Evolutionary conservation across 2,797 vertebrate genomes (phyloP), one percentile per base, ranked within the genome.

Genomic region (Acanthopagrus latus): DNA sequence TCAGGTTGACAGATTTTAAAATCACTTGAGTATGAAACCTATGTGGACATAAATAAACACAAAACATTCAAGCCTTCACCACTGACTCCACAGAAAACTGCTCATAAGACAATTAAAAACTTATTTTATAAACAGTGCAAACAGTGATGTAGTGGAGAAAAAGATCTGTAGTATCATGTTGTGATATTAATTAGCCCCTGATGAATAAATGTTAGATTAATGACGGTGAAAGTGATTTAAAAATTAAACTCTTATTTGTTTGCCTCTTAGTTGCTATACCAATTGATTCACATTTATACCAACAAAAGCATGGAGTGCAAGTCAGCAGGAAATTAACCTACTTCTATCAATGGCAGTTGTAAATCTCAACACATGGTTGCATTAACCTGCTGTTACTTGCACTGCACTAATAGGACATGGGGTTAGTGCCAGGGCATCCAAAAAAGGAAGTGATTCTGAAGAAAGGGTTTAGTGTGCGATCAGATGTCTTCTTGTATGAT

Each of bases 401-500:
- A 64, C 4, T 17, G 9, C 1, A 25, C 27, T 11, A 47, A 18
- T 13, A 13, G 1, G 56, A 41, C 21, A 27, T 27, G 27, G 0
- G 4, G 7, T 29, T 51, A 6, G 5, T 48, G 14, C 33, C 18
- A 64, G 17, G 20, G 54, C n/a, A 23, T 33, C 1, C 11, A 3
- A 66, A 70, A 73, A 43, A 48, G 56, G 64, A 72, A 63, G 8
- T 14, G 25, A 38, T 14, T 43, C 6, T 52, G 60, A 69, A 1
- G 23, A 71, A 57, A 1, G 20, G 4, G 12, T n/a, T 86, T 59
- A 75, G 44, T 71, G 67, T 64, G 29, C 20, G 18, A 63, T 68
- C 33, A 56, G 48, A 51, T n/a, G 2, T 63, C 21, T 60, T 17
- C 8, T 33, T 64, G 66, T 5, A 18, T 58, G 47, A 69, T 17